Conservation (phyloP, 1,140 invertebrate species). For the Teleogryllus occipitalis region DNA sequence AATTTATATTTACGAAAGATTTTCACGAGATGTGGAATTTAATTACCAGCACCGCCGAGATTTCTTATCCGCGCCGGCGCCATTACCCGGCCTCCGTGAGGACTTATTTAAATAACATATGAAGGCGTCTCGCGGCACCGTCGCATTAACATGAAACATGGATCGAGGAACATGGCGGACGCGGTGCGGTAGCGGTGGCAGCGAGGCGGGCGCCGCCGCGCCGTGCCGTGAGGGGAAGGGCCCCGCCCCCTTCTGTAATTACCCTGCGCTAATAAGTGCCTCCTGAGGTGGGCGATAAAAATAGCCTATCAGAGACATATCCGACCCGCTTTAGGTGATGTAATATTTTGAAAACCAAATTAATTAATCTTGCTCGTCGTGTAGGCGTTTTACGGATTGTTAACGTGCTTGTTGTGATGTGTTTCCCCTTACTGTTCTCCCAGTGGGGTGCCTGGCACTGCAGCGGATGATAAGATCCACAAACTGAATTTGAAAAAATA, state of each 20-base stretch:
- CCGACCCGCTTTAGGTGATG: neutral
- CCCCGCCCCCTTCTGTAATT: neutral
- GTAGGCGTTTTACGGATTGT: no score
- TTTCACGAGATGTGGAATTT: neutral
- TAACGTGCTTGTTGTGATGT: no score
- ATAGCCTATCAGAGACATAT: neutral
- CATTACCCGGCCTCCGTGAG: neutral
- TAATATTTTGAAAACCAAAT: no score
- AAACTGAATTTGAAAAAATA: no score
- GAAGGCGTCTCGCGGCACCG: neutral
- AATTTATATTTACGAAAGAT: slow-evolving; percentile 6
- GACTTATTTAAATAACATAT: slow-evolving; percentile 6
- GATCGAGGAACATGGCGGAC: neutral
- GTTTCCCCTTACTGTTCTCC: no score
- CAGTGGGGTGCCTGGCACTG: no score
- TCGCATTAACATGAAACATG: neutral
- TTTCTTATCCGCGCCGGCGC: neutral
- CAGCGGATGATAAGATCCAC: no score
- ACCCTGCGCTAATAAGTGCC: neutral
- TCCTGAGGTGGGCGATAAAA: neutral
- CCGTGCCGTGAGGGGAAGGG: neutral
- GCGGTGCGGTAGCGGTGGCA: neutral
- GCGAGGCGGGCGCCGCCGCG: no score
- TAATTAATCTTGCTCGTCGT: no score
- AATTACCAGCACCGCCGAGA: neutral